Base-by-base conservation (phyloP, 2,888 invertebrate species). In the Toxonevra muliebris region DNA sequence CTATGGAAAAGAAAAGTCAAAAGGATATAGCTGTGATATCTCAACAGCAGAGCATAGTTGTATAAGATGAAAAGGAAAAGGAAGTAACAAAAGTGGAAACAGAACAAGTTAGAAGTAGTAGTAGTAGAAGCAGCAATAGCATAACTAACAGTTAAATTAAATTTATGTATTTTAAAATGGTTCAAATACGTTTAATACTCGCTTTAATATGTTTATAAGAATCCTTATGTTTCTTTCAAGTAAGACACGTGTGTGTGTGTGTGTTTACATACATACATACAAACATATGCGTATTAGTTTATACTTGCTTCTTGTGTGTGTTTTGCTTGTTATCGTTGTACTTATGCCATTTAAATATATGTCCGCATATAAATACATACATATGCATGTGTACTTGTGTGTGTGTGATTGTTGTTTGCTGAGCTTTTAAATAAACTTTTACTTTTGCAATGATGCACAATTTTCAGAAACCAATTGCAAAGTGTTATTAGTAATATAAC, bases 141-240 rank as follows among this genome's bases (percentile, higher is more conserved):
- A 15, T 17, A 55, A 64, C 42, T 57, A 61, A 65, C 57, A 61
- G 62, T 69, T 69, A 60, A 69, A 69, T 69, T 65, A 50, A 69
- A 69, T 69, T 65, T 69, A 69, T 69, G 65, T 42, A 61, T 65
- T 65, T 65, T 65, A 61, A 61, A 69, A 57, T 65, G 61, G 61
- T 43, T 65, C 61, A 41, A 60, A 66, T 48, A 61, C 30, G 61
- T 40, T 53, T 60, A n/a, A 30, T 30, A 63, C 68, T 68, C 64
- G 60, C 55, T 68, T 68, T 61, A 68, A 68, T 68, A 68, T 64
- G 60, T 65, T 68, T 65, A 55, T 61, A 65, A 53, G 57, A 50
- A 50, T 50, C 52, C 40, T 30, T 60, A 41, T 50, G 15, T 12
- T 52, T 52, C 12, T 17, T 13, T 52, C 19, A 10, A 17, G 10